Conservation (phyloP, 2,888 invertebrate genomes). For the Parelbella ahira region DNA sequence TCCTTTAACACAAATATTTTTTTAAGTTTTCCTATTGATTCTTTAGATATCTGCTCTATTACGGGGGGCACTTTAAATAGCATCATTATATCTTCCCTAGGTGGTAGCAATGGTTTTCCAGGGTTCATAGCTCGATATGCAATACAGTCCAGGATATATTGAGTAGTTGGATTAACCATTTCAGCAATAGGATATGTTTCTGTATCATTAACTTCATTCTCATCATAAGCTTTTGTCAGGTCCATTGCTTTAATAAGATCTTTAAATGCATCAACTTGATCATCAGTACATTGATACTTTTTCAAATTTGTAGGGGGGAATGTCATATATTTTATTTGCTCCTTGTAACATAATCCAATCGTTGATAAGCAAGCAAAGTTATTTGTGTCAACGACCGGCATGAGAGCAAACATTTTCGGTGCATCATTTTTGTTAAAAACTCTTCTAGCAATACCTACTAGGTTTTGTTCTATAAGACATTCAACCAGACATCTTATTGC, state of each 20-base stretch:
- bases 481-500: slow-evolving; percentile 83
- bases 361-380: slow-evolving; percentile 78
- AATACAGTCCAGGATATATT: slow-evolving; percentile 79
- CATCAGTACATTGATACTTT: slow-evolving; percentile 64
- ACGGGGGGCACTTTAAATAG: slow-evolving; percentile 74
- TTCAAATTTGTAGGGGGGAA: slow-evolving; percentile 81
- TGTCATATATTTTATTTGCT: slow-evolving; percentile 84
- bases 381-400: slow-evolving; percentile 79
- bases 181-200: slow-evolving; percentile 74
- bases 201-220: slow-evolving; percentile 58
- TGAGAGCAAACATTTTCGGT: slow-evolving; percentile 82
- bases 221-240: slow-evolving; percentile 74
- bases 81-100: slow-evolving; percentile 67
- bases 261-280: slow-evolving; percentile 83
- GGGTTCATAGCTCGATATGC: slow-evolving; percentile 81
- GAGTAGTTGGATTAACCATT: slow-evolving; percentile 75
- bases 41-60: slow-evolving; percentile 65
- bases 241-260: slow-evolving; percentile 85
- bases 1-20: slow-evolving; percentile 70
- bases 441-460: slow-evolving; percentile 83
- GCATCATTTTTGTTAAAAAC: slow-evolving; percentile 80
- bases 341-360: slow-evolving; percentile 83
- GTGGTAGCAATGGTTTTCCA: slow-evolving; percentile 76
- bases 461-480: slow-evolving; percentile 80
- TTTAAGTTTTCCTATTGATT: slow-evolving; percentile 69